Evolutionary conservation across 2,113 vertebrate genomes (phyloP), one percentile per base, ranked within the genome.

Genomic region (Nansenia antarctica): DNA sequence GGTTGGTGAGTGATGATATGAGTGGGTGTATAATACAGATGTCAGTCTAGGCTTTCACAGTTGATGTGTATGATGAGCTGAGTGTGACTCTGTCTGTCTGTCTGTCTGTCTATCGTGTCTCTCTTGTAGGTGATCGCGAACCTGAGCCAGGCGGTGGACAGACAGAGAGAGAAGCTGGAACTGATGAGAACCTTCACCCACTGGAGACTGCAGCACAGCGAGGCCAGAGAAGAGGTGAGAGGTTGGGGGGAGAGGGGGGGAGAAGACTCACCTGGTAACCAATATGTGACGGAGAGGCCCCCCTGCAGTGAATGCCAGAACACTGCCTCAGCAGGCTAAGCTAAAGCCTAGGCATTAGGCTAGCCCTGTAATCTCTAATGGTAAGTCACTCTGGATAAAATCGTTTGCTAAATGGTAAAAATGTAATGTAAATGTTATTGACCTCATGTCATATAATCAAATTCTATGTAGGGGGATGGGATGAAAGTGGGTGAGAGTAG

Each of bases 101-200:
- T 5, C 9, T 54, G 24, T 26, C 26, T 58, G 29, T 15, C 1
- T 18, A 14, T 2, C 45, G 30, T 22, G 64, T 7, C 20, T 54
- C 34, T 74, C 39, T 45, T 62, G 63, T 86, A 99, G 97, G 93
- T 97, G 70, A 97, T 98, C 63, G 76, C 71, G 66, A 96, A 94
- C 79, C 92, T 99, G 87, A 94, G 87, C 37, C 84, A 89, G 65
- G 93, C 94, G 29, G 72, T 96, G 82, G 90, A 95, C 79, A 96
- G 90, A 78, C 94, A 98, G 63, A 97, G 95, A 85, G 93, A 96
- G 65, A 95, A 90, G 77, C 76, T 81, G 78, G 94, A 96, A 78
- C 78, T 96, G 83, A 96, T 96, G 95, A 95, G 83, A 74, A 90
- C 72, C 15, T 97, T 99, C 87, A 92, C 90, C 0, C 85, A 91